These are phyloP conservation scores for Erebia epiphron DNA, from an alignment of 2,888 invertebrate genomes.

Conservation along the genomic window DNA sequence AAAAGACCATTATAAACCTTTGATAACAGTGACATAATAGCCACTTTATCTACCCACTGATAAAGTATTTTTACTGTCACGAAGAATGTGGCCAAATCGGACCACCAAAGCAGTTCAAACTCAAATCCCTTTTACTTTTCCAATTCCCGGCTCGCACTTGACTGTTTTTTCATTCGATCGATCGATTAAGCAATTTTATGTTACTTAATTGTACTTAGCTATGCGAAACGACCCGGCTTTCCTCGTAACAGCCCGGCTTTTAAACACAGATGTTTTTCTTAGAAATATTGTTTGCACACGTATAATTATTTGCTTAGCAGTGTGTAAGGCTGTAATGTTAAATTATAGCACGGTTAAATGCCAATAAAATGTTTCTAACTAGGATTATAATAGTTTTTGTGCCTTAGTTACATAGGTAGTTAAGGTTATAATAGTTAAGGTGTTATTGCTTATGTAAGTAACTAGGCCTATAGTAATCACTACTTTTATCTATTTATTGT, in stretches of 20 bases:
- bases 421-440: no score
- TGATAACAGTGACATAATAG: not conserved
- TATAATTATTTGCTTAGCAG: not conserved
- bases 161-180: not conserved
- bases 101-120: not conserved
- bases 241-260: not conserved
- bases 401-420: no score
- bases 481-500: no score
- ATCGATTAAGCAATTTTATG: slow-evolving; percentile 31
- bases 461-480: no score
- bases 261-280: slow-evolving; percentile 5
- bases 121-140: no score
- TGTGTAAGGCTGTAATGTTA: not conserved
- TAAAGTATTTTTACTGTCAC: not conserved
- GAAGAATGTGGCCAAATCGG: not conserved
- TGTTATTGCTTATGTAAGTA: no score
- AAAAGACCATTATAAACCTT: not conserved
- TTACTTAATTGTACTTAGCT: slow-evolving; percentile 22
- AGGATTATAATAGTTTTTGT: no score
- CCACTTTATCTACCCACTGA: not conserved
- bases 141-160: not conserved
- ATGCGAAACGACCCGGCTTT: slow-evolving; percentile 15
- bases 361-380: not conserved
- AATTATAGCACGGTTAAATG: not conserved
- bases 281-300: not conserved